Evolutionary conservation across 2,797 vertebrate genomes (phyloP).

Genomic region (Lophius americanus): DNA sequence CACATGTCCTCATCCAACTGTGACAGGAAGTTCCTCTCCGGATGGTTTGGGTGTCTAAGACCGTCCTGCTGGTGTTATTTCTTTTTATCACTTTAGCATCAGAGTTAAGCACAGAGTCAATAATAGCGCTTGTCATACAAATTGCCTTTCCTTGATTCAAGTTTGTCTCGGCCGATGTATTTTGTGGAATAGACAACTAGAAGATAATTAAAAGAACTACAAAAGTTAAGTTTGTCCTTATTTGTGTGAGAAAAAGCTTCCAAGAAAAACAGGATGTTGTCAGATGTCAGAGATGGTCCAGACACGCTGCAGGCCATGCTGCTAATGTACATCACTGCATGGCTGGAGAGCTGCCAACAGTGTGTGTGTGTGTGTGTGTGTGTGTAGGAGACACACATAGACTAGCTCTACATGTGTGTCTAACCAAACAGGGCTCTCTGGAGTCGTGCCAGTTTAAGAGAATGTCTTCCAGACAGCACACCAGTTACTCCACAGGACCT

Average conservation of each 20-base stretch:
- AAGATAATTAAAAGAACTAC: not conserved
- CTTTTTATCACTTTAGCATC: constrained; percentile 32
- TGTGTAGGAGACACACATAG: constrained; percentile 18
- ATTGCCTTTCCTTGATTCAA: constrained; percentile 9
- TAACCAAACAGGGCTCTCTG: constrained; percentile 37
- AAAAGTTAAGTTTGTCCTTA: not conserved
- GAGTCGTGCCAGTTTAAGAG: constrained; percentile 39
- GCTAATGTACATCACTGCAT: constrained; percentile 53
- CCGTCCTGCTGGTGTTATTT: constrained; percentile 22
- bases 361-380: constrained; percentile 28
- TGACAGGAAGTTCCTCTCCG: constrained; percentile 14
- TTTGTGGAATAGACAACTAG: not conserved
- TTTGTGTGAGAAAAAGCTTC: constrained; percentile 34
- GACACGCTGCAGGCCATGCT: constrained; percentile 59
- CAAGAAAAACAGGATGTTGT: constrained; percentile 41
- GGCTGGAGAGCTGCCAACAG: constrained; percentile 56
- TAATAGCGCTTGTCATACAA: constrained; percentile 24
- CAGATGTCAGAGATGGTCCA: constrained; percentile 50
- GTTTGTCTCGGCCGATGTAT: not conserved
- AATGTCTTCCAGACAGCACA: constrained; percentile 44
- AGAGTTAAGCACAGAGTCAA: constrained; percentile 10
- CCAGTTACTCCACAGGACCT: constrained; percentile 31
- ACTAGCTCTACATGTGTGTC: constrained; percentile 20
- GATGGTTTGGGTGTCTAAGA: constrained; percentile 13
- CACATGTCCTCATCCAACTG: constrained; percentile 3